phyloP scores from a whole-genome alignment of 2,888 invertebrate genomes.

The Latheticus oryzae region DNA sequence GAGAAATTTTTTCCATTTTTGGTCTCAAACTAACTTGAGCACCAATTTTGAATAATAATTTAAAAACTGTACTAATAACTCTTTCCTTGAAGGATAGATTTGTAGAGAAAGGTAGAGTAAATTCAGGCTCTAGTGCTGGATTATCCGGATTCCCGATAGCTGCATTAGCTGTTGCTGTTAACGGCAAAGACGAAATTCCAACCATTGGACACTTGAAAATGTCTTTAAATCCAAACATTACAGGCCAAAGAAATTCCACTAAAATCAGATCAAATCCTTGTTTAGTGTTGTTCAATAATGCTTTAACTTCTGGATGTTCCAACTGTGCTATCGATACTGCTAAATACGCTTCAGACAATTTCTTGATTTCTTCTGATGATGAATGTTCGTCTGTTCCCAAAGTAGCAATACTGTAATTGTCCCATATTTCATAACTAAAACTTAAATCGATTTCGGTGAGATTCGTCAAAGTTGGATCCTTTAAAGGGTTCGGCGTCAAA shows the following conservation, averaged over 20 bases:
- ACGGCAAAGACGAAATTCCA: constrained; percentile 56
- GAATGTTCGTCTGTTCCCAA: constrained; percentile 39
- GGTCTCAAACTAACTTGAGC: constrained; percentile 24
- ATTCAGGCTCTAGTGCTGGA: constrained; percentile 59
- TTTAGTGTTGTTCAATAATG: constrained; percentile 52
- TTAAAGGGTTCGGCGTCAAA: constrained; percentile 64
- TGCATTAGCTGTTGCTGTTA: constrained; percentile 49
- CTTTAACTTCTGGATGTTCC: constrained; percentile 51
- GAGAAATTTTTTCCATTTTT: constrained; percentile 45
- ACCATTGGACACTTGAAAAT: constrained; percentile 60
- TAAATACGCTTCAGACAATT: constrained; percentile 38
- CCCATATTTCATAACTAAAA: constrained; percentile 53
- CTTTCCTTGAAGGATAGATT: constrained; percentile 54
- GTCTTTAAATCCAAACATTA: constrained; percentile 56
- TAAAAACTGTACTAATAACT: constrained; percentile 46
- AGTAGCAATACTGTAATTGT: constrained; percentile 29
- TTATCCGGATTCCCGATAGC: constrained; percentile 57
- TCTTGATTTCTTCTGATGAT: constrained; percentile 38
- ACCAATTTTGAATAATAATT: constrained; percentile 37
- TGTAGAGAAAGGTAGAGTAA: constrained; percentile 51
- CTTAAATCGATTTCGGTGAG: constrained; percentile 63
- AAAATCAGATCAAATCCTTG: constrained; percentile 57
- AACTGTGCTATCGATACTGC: constrained; percentile 44
- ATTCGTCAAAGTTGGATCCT: constrained; percentile 60
- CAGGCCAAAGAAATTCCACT: constrained; percentile 55